phyloP scores from a whole-genome alignment of 2,113 vertebrate genomes.

The Corythornis madagascariensis region DNA sequence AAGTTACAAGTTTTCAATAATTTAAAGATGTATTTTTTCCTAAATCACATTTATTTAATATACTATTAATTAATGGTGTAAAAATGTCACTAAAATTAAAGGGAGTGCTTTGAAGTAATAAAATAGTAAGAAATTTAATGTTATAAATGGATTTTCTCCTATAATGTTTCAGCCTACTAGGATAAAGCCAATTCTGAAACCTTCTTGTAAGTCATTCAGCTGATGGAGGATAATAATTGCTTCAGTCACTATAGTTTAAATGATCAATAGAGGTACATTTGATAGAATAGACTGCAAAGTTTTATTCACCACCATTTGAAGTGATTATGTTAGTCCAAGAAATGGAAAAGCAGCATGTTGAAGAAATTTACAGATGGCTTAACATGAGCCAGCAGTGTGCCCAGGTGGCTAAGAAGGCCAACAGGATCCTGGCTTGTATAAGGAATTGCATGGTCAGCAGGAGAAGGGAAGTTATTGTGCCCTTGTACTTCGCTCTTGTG shows the following conservation, averaged over 20 bases:
- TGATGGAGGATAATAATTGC: background rate
- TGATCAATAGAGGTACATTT: background rate
- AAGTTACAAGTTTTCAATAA: slow-evolving; percentile 52
- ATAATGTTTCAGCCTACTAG: background rate
- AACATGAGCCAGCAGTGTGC: no score
- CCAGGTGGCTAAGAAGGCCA: no score
- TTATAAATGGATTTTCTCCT: background rate
- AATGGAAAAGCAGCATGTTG: background rate
- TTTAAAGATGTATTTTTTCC: slow-evolving; percentile 40
- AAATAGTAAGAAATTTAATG: background rate
- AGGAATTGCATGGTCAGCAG: no score
- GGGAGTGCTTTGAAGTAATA: slow-evolving; percentile 9
- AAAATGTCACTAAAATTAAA: slow-evolving; percentile 32
- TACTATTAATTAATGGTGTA: slow-evolving; percentile 11
- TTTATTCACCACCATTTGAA: background rate
- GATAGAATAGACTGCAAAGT: background rate
- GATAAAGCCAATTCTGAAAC: background rate
- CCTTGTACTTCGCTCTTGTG: no score
- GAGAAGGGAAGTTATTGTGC: no score
- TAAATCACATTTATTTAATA: slow-evolving; percentile 48
- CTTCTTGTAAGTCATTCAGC: background rate
- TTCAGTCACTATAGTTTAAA: background rate
- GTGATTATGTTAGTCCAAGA: background rate
- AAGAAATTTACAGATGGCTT: background rate
- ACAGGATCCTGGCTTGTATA: no score